These are phyloP conservation scores for Pseudomyrmex flavicornis DNA, from an alignment of 1,140 invertebrate genomes.

Conservation along the genomic window DNA sequence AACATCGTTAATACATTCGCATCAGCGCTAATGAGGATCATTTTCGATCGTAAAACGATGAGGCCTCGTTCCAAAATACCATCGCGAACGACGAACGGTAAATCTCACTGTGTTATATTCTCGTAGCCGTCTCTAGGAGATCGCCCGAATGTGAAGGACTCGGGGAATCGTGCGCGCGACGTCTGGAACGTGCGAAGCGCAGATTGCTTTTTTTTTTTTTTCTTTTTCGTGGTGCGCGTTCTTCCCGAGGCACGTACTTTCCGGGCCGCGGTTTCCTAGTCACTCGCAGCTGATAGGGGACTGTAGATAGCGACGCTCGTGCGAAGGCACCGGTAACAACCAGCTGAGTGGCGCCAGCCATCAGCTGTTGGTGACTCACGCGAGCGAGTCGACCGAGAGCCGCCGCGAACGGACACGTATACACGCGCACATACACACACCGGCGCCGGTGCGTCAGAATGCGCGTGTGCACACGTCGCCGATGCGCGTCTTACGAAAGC, in stretches of 20 bases:
- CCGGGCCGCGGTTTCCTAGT: slow-evolving; percentile 64
- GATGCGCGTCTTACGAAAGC: slow-evolving; percentile 29
- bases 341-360: slow-evolving; percentile 84
- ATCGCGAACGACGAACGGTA: not conserved
- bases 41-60: not conserved
- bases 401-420: slow-evolving; percentile 43
- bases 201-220: slow-evolving; percentile 9
- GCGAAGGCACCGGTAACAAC: slow-evolving; percentile 79
- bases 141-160: too few species aligned
- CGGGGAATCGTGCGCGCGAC: not conserved
- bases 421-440: slow-evolving; percentile 25
- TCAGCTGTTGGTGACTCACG: slow-evolving; percentile 83
- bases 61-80: too few species aligned
- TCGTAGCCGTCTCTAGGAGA: not conserved
- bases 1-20: not conserved
- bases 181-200: not conserved
- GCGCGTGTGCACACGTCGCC: slow-evolving; percentile 3
- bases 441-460: slow-evolving; percentile 31
- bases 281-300: slow-evolving; percentile 75
- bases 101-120: not conserved
- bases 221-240: not conserved
- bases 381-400: slow-evolving; percentile 70
- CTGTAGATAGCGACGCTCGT: slow-evolving; percentile 73
- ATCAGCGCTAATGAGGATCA: not conserved
- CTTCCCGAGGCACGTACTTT: slow-evolving; percentile 51